Conservation (phyloP, 2,888 invertebrate species). For the Incurvaria masculella region DNA sequence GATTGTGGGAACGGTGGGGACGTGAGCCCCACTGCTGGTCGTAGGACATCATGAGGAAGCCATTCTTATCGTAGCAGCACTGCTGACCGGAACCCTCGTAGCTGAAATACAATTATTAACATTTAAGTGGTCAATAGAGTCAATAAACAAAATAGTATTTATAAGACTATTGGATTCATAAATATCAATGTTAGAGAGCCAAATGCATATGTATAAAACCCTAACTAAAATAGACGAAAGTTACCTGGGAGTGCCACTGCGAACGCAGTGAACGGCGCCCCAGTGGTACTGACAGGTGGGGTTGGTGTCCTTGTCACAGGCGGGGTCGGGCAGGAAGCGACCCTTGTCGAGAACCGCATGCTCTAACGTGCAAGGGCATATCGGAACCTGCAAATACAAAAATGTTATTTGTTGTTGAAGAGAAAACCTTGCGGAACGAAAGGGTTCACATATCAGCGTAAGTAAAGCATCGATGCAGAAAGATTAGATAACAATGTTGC, state of each 20-base stretch:
- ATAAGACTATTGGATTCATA: too few species aligned
- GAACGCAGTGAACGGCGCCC: conserved; percentile 90
- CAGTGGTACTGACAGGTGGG: conserved; percentile 84
- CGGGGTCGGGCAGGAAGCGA: conserved; percentile 83
- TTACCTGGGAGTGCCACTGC: conserved; percentile 88
- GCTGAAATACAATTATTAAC: conserved; percentile 44
- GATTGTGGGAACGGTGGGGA: conserved; percentile 81
- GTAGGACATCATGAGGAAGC: conserved; percentile 88
- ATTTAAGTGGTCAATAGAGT: too few species aligned
- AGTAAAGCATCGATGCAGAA: too few species aligned
- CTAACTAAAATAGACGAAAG: too few species aligned
- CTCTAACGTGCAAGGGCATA: conserved; percentile 89
- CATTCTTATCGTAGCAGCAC: conserved; percentile 94
- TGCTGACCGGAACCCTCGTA: conserved; percentile 92
- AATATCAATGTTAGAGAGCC: too few species aligned
- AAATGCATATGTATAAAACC: too few species aligned
- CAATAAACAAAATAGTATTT: too few species aligned
- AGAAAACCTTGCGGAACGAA: too few species aligned
- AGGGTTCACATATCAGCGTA: too few species aligned
- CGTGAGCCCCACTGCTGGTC: conserved; percentile 95
- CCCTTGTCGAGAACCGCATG: conserved; percentile 93
- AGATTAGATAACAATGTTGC: too few species aligned
- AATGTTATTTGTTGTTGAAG: too few species aligned
- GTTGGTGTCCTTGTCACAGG: conserved; percentile 90
- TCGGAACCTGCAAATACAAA: too few species aligned